Evolutionary conservation across 2,797 vertebrate species (phyloP).

Genomic region (Sebastes vulpes): DNA sequence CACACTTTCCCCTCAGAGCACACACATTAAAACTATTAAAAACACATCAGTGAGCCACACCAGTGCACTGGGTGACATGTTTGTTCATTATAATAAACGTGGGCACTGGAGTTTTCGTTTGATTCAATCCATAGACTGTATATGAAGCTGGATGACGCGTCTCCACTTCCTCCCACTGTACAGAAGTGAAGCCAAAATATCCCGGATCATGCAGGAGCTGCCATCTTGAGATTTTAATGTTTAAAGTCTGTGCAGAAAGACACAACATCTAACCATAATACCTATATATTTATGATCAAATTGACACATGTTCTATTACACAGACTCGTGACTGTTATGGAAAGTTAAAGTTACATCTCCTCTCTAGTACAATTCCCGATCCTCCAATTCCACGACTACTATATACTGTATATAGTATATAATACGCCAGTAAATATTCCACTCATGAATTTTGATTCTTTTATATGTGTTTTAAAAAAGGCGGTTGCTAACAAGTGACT

Average conservation of each 20-base stretch:
- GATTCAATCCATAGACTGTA: neutral
- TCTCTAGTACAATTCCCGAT: too few species aligned
- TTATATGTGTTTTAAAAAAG: too few species aligned
- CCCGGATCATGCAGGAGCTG: neutral
- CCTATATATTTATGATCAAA: too few species aligned
- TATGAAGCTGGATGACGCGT: neutral
- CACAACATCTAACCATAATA: too few species aligned
- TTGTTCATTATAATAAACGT: neutral
- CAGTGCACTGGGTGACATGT: neutral
- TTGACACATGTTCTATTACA: too few species aligned
- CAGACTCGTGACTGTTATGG: too few species aligned
- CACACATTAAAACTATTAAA: slow-evolving; percentile 29
- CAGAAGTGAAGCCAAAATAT: neutral
- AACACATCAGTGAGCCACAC: slow-evolving; percentile 25
- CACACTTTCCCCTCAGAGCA: slow-evolving; percentile 22
- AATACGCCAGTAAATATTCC: too few species aligned
- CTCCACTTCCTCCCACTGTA: neutral
- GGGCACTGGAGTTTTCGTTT: neutral
- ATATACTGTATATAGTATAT: too few species aligned
- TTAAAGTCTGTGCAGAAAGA: neutral
- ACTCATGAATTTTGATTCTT: too few species aligned
- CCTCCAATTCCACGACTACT: too few species aligned
- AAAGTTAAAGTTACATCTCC: too few species aligned
- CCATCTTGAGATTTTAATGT: neutral
- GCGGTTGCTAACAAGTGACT: too few species aligned